Evolutionary conservation across 2,113 vertebrate species (phyloP).

Genomic region (Oreochromis tanganicae): DNA sequence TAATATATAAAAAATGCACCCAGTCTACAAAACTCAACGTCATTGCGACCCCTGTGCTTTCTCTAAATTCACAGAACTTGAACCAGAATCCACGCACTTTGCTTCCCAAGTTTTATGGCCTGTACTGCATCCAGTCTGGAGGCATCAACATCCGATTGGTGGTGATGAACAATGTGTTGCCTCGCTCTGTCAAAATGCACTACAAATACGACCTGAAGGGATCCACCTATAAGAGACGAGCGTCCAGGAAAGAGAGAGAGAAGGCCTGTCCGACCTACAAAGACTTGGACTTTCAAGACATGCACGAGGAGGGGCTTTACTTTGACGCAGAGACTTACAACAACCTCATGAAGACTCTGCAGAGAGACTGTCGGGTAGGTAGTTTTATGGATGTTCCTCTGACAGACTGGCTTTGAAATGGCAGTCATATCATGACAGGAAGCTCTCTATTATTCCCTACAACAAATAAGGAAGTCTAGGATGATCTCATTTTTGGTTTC

Average conservation of each 20-base stretch:
- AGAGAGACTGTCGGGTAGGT: constrained; percentile 93
- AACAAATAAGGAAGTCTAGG: neutral
- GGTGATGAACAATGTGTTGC: constrained; percentile 78
- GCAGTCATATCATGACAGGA: neutral
- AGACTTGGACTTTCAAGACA: constrained; percentile 85
- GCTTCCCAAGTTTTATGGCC: constrained; percentile 75
- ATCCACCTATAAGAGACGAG: constrained; percentile 75
- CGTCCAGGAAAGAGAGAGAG: constrained; percentile 73
- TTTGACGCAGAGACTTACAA: constrained; percentile 91
- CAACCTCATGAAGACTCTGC: constrained; percentile 92
- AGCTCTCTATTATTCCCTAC: neutral
- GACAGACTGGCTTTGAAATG: neutral
- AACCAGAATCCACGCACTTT: constrained; percentile 77
- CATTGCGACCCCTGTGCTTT: neutral
- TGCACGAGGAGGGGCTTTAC: constrained; percentile 91
- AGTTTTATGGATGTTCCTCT: neutral
- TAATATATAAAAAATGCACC: neutral
- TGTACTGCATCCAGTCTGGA: constrained; percentile 76
- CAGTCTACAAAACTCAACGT: neutral
- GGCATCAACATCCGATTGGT: constrained; percentile 77
- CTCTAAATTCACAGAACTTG: constrained; percentile 60
- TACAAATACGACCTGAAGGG: constrained; percentile 78
- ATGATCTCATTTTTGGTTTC: neutral
- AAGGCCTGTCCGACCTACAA: constrained; percentile 72
- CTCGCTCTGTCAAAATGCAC: constrained; percentile 74